Evolutionary conservation across 1,140 invertebrate genomes (phyloP).

Genomic region (Oscheius sp.): DNA sequence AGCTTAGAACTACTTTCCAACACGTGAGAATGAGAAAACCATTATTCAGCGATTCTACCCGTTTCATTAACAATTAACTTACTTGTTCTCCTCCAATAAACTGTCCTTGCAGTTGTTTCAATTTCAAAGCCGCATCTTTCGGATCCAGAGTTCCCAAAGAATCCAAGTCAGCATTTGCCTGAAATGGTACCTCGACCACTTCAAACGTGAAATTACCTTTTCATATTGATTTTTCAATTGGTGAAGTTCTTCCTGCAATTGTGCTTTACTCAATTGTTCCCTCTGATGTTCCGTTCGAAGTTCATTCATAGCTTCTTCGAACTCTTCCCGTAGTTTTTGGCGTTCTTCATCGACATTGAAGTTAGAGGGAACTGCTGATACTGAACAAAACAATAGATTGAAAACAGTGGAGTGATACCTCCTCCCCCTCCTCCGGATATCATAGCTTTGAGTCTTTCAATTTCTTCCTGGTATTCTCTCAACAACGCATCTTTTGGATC

Average conservation of each 20-base stretch:
- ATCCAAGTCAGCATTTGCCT: slow-evolving; percentile 38
- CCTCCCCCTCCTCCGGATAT: slow-evolving; percentile 21
- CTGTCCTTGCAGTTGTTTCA: slow-evolving; percentile 72
- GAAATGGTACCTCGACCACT: slow-evolving; percentile 58
- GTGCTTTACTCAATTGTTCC: slow-evolving; percentile 67
- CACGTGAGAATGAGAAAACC: too few species aligned
- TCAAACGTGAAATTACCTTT: slow-evolving; percentile 62
- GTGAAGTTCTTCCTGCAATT: slow-evolving; percentile 68
- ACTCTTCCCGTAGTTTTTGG: slow-evolving; percentile 62
- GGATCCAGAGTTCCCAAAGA: slow-evolving; percentile 42
- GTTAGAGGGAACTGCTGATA: background rate
- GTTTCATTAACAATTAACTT: too few species aligned
- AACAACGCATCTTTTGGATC: slow-evolving; percentile 85
- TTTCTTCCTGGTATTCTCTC: slow-evolving; percentile 84
- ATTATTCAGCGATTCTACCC: too few species aligned
- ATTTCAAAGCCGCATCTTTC: slow-evolving; percentile 53
- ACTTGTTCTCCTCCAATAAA: slow-evolving; percentile 78
- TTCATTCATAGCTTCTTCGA: slow-evolving; percentile 66
- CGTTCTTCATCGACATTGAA: slow-evolving; percentile 63
- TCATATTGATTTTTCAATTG: slow-evolving; percentile 68
- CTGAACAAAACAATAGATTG: slow-evolving; percentile 2
- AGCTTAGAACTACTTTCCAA: too few species aligned
- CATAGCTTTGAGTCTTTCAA: slow-evolving; percentile 74
- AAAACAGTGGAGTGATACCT: slow-evolving; percentile 13
- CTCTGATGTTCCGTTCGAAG: slow-evolving; percentile 66